Evolutionary conservation across 2,797 vertebrate species (phyloP).

Genomic region (Xyrichtys novacula): DNA sequence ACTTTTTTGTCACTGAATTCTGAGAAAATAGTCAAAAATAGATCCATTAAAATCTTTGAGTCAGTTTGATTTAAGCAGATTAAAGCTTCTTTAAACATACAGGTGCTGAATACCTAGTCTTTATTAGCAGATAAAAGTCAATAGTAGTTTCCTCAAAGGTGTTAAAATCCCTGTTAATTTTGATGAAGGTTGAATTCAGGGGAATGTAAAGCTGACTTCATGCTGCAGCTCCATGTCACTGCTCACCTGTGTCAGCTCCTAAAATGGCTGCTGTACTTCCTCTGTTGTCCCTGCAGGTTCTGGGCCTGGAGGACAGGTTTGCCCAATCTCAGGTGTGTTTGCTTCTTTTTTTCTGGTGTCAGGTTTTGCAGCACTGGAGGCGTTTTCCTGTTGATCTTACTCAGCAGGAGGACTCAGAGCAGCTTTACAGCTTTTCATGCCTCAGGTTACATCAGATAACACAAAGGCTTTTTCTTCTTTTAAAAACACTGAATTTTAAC

Average conservation of each 20-base stretch:
- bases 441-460: not conserved
- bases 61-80: too few relatives aligned
- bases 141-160: too few relatives aligned
- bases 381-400: not conserved
- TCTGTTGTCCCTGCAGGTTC: not conserved
- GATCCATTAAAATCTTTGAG: too few relatives aligned
- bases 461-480: too few relatives aligned
- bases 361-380: slow-evolving; percentile 24
- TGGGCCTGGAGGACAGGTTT: slow-evolving; percentile 41
- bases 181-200: too few relatives aligned
- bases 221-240: not conserved
- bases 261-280: slow-evolving; percentile 16
- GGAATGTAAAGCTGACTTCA: not conserved
- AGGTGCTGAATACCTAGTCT: too few relatives aligned
- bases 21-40: too few relatives aligned
- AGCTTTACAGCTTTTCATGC: not conserved
- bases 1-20: too few relatives aligned
- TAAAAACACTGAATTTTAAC: not conserved
- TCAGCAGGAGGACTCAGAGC: not conserved
- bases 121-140: too few relatives aligned
- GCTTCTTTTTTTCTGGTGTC: slow-evolving; percentile 7
- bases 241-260: not conserved
- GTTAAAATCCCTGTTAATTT: too few relatives aligned
- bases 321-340: not conserved
- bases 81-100: too few relatives aligned